These are phyloP conservation scores for Silurus asotus DNA, from an alignment of 2,113 vertebrate species.

Conservation along the genomic window DNA sequence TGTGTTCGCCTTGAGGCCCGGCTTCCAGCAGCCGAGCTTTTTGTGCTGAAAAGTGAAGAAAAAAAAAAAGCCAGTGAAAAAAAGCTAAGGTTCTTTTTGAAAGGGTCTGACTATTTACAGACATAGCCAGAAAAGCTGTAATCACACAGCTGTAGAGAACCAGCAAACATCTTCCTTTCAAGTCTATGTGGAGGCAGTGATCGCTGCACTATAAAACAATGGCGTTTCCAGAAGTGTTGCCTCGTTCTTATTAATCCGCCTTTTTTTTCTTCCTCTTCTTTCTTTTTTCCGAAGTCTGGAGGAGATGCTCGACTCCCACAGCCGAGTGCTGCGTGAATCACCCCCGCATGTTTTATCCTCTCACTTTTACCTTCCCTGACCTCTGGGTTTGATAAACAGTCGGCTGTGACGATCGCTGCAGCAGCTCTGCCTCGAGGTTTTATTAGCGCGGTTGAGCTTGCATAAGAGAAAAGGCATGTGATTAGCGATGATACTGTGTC, in stretches of 20 bases:
- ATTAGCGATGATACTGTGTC: conserved; percentile 12
- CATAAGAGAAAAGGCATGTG: conserved; percentile 20
- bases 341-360: conserved; percentile 30
- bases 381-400: conserved; percentile 40
- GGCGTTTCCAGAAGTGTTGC: neutral
- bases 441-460: conserved; percentile 13
- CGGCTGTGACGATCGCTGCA: conserved; percentile 12
- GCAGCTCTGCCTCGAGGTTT: conserved; percentile 7
- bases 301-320: conserved; percentile 42
- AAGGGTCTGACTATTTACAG: conserved; percentile 35
- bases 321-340: conserved; percentile 42
- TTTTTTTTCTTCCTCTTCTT: neutral
- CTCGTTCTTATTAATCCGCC: conserved; percentile 28
- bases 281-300: conserved; percentile 13
- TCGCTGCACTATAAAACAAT: neutral
- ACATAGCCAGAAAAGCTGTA: conserved; percentile 36
- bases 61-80: neutral
- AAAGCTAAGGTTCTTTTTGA: conserved; percentile 21
- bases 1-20: conserved; percentile 38
- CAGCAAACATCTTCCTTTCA: conserved; percentile 22
- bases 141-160: conserved; percentile 3
- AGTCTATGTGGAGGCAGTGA: conserved; percentile 19
- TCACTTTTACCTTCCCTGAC: conserved; percentile 43
- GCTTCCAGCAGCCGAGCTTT: conserved; percentile 44
- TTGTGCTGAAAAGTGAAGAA: conserved; percentile 40